A percentile compares a stretch with the other conserved stretches of the same genome.
Evolutionary conservation across 2,113 vertebrate genomes (phyloP).

Genomic region (Microcebus lehilahytsara): DNA sequence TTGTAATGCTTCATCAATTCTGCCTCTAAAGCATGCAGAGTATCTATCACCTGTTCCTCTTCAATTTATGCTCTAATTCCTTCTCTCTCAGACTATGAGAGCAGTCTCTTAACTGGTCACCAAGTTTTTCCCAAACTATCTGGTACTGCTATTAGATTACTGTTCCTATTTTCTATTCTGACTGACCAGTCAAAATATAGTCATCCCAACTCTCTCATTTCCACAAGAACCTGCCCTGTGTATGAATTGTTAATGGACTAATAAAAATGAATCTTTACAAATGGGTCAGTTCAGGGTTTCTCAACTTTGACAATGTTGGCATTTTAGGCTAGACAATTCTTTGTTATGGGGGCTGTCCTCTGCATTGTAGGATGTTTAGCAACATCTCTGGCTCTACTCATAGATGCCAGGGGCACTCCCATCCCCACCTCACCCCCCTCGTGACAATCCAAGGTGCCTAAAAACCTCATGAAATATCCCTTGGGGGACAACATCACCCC

Average conservation of each 20-base stretch:
- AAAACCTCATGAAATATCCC: not conserved
- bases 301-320: not conserved
- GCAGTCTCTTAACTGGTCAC: not conserved
- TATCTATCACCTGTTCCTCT: not conserved
- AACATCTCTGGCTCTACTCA: not conserved
- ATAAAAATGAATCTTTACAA: slow-evolving; percentile 12
- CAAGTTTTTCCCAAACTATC: not conserved
- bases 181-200: not conserved
- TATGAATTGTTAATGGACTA: not conserved
- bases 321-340: not conserved
- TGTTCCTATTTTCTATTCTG: not conserved
- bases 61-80: not conserved
- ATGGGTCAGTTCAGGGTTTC: not conserved
- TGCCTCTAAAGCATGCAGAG: not conserved
- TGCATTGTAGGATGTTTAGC: not conserved
- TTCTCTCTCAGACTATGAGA: slow-evolving; percentile 6
- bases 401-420: not conserved
- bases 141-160: not conserved
- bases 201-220: not conserved
- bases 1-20: not conserved
- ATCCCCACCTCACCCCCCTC: not conserved
- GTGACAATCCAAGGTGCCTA: not conserved
- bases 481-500: not conserved
- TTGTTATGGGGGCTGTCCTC: not conserved
- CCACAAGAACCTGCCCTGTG: not conserved